Evolutionary conservation across 2,888 invertebrate genomes (phyloP).

Genomic region (Brachycybe producta): DNA sequence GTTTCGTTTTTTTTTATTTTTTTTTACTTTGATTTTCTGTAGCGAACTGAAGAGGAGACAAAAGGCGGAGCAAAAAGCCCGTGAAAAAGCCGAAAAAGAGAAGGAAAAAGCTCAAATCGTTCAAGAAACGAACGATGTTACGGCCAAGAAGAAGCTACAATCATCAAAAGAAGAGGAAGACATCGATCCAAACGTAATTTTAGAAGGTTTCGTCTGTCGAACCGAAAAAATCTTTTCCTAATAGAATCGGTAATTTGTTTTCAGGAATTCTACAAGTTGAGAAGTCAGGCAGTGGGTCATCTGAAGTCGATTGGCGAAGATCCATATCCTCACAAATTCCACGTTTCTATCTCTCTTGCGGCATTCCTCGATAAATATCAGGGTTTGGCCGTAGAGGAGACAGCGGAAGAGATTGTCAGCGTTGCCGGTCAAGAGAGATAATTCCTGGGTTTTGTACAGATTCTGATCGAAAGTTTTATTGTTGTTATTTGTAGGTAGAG

Average conservation of each 20-base stretch:
- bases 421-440: constrained; percentile 53
- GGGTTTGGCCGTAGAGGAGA: constrained; percentile 53
- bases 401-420: constrained; percentile 52
- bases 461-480: not conserved
- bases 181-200: constrained; percentile 76
- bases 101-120: constrained; percentile 23
- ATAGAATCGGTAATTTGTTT: not conserved
- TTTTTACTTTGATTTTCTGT: constrained; percentile 28
- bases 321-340: constrained; percentile 96
- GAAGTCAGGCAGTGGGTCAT: constrained; percentile 65
- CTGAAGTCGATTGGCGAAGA: constrained; percentile 59
- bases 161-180: constrained; percentile 51
- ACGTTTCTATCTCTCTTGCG: constrained; percentile 74
- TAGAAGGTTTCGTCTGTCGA: no score
- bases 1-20: not conserved
- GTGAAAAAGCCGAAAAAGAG: constrained; percentile 69
- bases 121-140: constrained; percentile 22
- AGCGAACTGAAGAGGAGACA: constrained; percentile 86
- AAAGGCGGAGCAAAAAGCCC: constrained; percentile 85
- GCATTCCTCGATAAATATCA: constrained; percentile 76
- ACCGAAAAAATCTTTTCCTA: not conserved
- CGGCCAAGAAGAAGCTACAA: constrained; percentile 35
- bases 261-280: constrained; percentile 72
- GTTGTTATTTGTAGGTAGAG: constrained; percentile 42
- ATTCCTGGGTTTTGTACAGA: not conserved